Evolutionary conservation across 2,888 invertebrate species (phyloP).

Genomic region (Ligdia adustata): DNA sequence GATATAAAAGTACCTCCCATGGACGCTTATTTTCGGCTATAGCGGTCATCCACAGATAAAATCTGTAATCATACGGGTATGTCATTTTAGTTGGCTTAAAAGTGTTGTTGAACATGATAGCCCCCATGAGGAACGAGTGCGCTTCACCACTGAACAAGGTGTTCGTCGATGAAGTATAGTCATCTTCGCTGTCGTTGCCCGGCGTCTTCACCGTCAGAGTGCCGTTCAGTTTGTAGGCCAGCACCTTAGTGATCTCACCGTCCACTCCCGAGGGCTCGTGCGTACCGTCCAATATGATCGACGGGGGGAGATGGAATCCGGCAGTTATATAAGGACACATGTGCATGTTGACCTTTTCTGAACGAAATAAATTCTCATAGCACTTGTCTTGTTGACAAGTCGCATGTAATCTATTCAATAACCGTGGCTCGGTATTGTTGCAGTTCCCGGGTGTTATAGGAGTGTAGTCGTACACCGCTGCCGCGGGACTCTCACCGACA

Average conservation of each 20-base stretch:
- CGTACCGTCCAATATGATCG: not conserved
- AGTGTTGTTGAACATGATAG: not conserved
- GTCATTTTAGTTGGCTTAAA: no score
- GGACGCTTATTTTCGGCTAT: not conserved
- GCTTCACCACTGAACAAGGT: not conserved
- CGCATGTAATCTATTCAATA: not conserved
- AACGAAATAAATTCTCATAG: not conserved
- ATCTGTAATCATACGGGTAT: not conserved
- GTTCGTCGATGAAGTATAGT: no score
- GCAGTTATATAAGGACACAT: not conserved
- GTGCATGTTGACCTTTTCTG: not conserved
- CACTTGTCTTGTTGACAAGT: not conserved
- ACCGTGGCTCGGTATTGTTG: not conserved
- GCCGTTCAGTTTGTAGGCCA: not conserved
- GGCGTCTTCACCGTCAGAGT: not conserved
- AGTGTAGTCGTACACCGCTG: not conserved
- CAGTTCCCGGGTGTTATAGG: not conserved
- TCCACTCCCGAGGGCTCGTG: not conserved
- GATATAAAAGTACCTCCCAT: conserved; percentile 44
- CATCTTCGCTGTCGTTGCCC: no score
- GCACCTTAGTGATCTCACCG: not conserved
- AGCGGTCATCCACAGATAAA: not conserved
- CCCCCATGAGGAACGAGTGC: not conserved
- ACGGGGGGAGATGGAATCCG: not conserved
- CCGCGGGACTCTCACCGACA: not conserved